Conservation (phyloP, 2,797 vertebrate genomes). For the Muscicapa striata region DNA sequence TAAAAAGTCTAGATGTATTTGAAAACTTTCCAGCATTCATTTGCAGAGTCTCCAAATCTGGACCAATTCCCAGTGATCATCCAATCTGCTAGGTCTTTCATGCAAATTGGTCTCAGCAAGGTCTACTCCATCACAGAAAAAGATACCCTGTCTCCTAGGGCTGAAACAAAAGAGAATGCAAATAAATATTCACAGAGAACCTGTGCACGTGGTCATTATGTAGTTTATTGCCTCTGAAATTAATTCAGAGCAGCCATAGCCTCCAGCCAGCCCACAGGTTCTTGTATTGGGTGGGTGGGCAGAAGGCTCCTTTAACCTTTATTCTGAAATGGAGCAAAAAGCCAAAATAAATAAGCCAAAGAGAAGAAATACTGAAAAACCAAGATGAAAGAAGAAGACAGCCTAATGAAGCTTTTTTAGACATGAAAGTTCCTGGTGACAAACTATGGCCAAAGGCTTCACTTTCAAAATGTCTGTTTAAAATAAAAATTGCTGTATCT, state of each 20-base stretch:
- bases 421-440: not conserved
- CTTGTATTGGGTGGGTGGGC: not conserved
- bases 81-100: not conserved
- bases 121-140: not conserved
- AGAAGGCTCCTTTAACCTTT: not conserved
- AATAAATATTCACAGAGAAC: not conserved
- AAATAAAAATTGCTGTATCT: not conserved
- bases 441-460: not conserved
- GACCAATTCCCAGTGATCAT: conserved; percentile 40
- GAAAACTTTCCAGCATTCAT: conserved; percentile 46
- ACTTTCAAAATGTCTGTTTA: not conserved
- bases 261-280: not conserved
- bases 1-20: conserved; percentile 23
- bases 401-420: not conserved
- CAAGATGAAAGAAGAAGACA: not conserved
- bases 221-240: not conserved
- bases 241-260: not conserved
- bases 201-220: not conserved
- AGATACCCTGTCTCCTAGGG: not conserved
- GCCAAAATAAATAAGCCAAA: not conserved
- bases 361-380: not conserved
- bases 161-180: not conserved
- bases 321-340: not conserved
- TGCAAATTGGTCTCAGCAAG: conserved; percentile 23
- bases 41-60: conserved; percentile 2